phyloP scores from a whole-genome alignment of 2,113 vertebrate species.

The Corythornis madagascariensis region DNA sequence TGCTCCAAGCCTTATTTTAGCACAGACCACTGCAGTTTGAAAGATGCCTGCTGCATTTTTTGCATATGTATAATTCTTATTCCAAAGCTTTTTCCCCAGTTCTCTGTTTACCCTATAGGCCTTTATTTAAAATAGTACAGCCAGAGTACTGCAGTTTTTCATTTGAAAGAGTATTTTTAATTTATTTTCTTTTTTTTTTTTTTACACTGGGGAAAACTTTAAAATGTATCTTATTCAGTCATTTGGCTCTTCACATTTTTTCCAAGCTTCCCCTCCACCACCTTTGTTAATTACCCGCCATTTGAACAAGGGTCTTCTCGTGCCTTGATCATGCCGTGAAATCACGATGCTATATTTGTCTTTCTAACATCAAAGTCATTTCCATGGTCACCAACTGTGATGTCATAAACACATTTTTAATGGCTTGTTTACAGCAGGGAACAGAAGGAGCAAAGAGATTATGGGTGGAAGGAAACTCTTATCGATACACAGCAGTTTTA shows the following conservation, averaged over 20 bases:
- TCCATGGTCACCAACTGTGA: conserved; percentile 69
- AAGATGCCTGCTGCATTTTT: neutral
- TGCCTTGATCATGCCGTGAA: conserved; percentile 55
- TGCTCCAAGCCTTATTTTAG: neutral
- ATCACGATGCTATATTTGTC: conserved; percentile 61
- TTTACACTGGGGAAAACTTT: neutral
- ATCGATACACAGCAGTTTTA: conserved; percentile 54
- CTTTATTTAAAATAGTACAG: conserved; percentile 19
- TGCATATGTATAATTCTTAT: neutral
- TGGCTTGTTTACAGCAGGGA: conserved; percentile 63
- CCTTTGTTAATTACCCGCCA: conserved; percentile 39
- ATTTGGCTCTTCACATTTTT: neutral
- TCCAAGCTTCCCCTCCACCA: conserved; percentile 17
- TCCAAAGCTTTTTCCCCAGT: neutral
- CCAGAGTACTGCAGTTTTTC: neutral
- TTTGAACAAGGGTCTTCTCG: conserved; percentile 56
- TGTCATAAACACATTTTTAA: conserved; percentile 72
- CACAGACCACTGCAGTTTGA: neutral
- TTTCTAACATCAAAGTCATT: conserved; percentile 69
- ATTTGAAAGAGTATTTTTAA: neutral
- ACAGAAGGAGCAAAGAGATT: conserved; percentile 63
- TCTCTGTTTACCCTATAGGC: neutral
- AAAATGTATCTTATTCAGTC: conserved; percentile 17
- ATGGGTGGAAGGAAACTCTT: conserved; percentile 51
- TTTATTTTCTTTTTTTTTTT: neutral